Conservation (phyloP, 1,140 invertebrate species). For the Helicoverpa armigera region DNA sequence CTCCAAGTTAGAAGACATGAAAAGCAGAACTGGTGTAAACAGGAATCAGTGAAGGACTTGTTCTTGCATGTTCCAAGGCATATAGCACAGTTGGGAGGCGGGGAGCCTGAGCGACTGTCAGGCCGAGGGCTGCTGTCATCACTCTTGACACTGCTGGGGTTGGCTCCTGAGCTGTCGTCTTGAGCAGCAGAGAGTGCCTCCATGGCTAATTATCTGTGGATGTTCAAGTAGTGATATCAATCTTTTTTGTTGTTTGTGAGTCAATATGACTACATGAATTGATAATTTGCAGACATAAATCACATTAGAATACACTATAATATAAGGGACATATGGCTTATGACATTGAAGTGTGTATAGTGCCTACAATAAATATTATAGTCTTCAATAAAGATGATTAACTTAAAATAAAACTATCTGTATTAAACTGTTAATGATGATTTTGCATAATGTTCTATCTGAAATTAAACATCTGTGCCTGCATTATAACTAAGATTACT, state of each 20-base stretch:
- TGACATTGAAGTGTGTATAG: too few species aligned
- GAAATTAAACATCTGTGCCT: too few species aligned
- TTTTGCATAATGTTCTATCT: too few species aligned
- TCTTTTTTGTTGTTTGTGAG: too few species aligned
- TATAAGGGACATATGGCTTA: too few species aligned
- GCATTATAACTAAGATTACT: background rate
- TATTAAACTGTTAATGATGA: too few species aligned
- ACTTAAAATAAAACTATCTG: too few species aligned
- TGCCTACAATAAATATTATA: too few species aligned
- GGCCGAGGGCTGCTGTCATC: slow-evolving; percentile 74
- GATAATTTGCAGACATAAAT: too few species aligned
- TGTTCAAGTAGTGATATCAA: background rate
- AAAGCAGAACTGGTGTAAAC: slow-evolving; percentile 98
- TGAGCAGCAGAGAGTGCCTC: slow-evolving; percentile 69
- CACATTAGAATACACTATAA: too few species aligned
- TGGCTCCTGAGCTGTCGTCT: slow-evolving; percentile 70
- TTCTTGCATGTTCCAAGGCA: slow-evolving; percentile 95
- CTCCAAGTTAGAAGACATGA: slow-evolving; percentile 97
- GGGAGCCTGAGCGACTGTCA: slow-evolving; percentile 87
- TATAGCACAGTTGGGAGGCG: slow-evolving; percentile 96
- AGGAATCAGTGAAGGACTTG: slow-evolving; percentile 96
- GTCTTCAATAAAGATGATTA: too few species aligned
- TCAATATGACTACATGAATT: too few species aligned
- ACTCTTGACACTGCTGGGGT: slow-evolving; percentile 75
- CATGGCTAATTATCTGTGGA: slow-evolving; percentile 58